phyloP scores from a whole-genome alignment of 1,140 invertebrate genomes.

The Heliconius congener region DNA sequence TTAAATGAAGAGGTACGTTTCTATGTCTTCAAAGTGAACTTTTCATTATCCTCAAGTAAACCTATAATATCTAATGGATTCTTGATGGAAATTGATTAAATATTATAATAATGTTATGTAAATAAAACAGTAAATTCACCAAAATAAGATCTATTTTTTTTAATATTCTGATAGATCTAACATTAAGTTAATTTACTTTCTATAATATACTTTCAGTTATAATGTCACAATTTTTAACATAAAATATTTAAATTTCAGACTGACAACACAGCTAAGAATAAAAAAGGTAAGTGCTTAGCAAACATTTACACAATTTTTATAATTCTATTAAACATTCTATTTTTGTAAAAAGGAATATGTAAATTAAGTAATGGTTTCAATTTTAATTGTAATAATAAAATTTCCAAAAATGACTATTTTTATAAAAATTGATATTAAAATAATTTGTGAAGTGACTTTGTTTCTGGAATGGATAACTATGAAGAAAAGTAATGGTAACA shows the following conservation, averaged over 20 bases:
- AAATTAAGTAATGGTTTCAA: neutral
- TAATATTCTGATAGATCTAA: slow-evolving; percentile 45
- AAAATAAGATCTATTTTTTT: slow-evolving; percentile 49
- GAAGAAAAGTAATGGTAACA: slow-evolving; percentile 30
- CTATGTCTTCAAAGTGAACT: slow-evolving; percentile 74
- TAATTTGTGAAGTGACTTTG: slow-evolving; percentile 43
- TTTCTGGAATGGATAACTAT: slow-evolving; percentile 32
- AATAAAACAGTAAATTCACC: slow-evolving; percentile 34
- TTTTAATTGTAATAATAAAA: neutral
- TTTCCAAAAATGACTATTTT: neutral
- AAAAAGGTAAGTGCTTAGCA: slow-evolving; percentile 70
- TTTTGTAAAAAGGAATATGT: slow-evolving; percentile 5
- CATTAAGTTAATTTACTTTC: neutral
- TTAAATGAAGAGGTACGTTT: slow-evolving; percentile 87
- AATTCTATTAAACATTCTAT: neutral
- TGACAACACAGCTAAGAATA: slow-evolving; percentile 67
- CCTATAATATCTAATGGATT: slow-evolving; percentile 60
- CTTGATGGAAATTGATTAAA: slow-evolving; percentile 71
- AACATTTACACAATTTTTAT: neutral
- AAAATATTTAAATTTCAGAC: slow-evolving; percentile 67
- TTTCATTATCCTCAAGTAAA: slow-evolving; percentile 54
- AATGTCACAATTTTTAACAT: neutral
- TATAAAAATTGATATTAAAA: slow-evolving; percentile 12
- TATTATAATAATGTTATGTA: slow-evolving; percentile 4
- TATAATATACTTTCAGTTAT: neutral